Conservation (phyloP, 2,888 invertebrate genomes). For the Metacarcinus magister region DNA sequence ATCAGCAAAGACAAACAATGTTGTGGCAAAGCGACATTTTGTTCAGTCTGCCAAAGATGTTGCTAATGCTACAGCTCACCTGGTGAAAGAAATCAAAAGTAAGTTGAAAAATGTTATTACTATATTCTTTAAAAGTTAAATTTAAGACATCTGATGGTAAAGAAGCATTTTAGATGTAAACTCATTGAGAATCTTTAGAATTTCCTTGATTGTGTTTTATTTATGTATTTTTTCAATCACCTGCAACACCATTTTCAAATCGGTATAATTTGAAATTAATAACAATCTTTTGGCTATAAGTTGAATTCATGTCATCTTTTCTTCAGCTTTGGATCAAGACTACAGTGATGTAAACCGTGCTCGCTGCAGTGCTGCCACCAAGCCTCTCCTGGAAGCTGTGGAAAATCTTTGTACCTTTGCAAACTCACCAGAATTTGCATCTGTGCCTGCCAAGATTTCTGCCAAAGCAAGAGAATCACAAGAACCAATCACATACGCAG, state of each 20-base stretch:
- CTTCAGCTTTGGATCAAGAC: conserved; percentile 89
- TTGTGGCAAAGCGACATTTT: conserved; percentile 97
- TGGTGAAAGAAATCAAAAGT: conserved; percentile 97
- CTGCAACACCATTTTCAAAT: not conserved
- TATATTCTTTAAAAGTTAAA: not conserved
- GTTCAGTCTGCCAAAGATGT: conserved; percentile 99
- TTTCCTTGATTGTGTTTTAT: not conserved
- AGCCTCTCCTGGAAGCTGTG: conserved; percentile 94
- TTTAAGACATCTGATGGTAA: not conserved
- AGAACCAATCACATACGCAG: conserved; percentile 94
- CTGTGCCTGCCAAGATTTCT: conserved; percentile 96
- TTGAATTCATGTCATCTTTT: not conserved
- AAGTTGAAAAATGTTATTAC: conserved; percentile 68
- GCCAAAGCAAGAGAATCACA: conserved; percentile 92
- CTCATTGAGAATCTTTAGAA: not conserved
- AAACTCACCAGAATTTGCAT: conserved; percentile 96
- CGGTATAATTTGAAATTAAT: not conserved
- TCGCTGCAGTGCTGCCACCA: conserved; percentile 91
- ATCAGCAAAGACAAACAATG: conserved; percentile 94
- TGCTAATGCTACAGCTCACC: conserved; percentile 96
- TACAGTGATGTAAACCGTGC: conserved; percentile 91
- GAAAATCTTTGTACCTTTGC: conserved; percentile 96
- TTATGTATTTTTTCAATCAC: not conserved
- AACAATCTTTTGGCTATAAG: not conserved
- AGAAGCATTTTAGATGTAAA: not conserved